Conservation (phyloP, 2,113 vertebrate species). For the Chaenocephalus aceratus region DNA sequence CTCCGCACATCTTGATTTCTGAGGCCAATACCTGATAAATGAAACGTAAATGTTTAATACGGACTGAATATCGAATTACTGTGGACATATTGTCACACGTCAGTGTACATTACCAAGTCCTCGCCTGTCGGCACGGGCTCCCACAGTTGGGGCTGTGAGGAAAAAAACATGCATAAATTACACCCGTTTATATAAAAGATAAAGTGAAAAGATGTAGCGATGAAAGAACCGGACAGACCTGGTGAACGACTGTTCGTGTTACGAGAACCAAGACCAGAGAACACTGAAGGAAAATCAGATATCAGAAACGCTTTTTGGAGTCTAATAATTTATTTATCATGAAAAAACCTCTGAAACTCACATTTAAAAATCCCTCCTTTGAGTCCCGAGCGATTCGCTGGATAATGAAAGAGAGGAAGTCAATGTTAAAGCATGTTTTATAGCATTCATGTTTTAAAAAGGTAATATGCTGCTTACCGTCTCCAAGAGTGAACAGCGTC, state of each 20-base stretch:
- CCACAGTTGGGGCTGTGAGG: conserved; percentile 58
- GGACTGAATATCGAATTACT: not conserved
- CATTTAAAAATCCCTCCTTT: conserved; percentile 77
- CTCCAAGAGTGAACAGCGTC: conserved; percentile 71
- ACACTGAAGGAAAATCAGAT: conserved; percentile 55
- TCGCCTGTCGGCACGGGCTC: conserved; percentile 58
- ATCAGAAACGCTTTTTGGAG: not conserved
- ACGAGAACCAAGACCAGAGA: conserved; percentile 69
- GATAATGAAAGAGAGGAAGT: conserved; percentile 4
- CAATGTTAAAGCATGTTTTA: not conserved
- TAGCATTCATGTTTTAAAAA: not conserved
- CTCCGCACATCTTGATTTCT: conserved; percentile 72
- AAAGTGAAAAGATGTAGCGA: not conserved
- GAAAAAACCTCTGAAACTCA: conserved; percentile 54
- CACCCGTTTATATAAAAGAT: not conserved
- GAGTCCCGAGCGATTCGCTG: conserved; percentile 42
- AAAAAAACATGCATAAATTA: not conserved
- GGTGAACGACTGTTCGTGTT: conserved; percentile 53
- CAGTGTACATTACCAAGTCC: conserved; percentile 50
- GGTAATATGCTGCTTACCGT: conserved; percentile 66
- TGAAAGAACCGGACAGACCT: conserved; percentile 42
- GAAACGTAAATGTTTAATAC: conserved; percentile 8
- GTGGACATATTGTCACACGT: not conserved
- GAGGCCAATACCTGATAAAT: conserved; percentile 38
- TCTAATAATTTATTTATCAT: not conserved